Evolutionary conservation across 1,140 invertebrate genomes (phyloP).

Genomic region (Conus ventricosus): DNA sequence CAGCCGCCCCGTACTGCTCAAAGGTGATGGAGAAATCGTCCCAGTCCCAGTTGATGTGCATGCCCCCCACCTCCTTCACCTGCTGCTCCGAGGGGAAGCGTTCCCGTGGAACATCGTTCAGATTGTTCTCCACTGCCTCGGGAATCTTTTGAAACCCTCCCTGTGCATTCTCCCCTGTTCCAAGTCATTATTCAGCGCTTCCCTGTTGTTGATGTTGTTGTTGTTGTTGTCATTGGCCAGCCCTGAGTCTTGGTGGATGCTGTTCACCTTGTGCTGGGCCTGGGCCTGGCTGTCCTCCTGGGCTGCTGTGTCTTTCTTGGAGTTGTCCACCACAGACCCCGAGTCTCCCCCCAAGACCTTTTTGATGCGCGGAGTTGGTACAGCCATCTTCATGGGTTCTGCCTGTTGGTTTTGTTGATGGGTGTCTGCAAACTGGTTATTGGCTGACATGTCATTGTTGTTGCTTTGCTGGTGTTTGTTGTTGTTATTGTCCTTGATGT

Average conservation of each 20-base stretch:
- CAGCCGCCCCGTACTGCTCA: slow-evolving; percentile 65
- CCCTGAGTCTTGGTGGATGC: not conserved
- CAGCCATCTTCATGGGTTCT: not conserved
- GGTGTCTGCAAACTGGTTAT: not conserved
- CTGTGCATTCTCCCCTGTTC: not conserved
- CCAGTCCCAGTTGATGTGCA: slow-evolving; percentile 68
- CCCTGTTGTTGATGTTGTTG: slow-evolving; percentile 18
- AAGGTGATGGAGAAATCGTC: slow-evolving; percentile 68
- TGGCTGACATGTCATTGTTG: not conserved
- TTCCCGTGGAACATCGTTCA: not conserved
- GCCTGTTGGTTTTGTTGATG: not conserved
- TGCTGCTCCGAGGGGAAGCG: slow-evolving; percentile 27
- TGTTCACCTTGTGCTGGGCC: not conserved
- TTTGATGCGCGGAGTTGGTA: not conserved
- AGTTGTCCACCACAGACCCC: not conserved
- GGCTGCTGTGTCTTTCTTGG: not conserved
- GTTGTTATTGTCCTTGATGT: slow-evolving; percentile 21
- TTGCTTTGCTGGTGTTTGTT: not conserved
- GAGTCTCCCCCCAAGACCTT: not conserved
- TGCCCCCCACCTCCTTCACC: slow-evolving; percentile 38
- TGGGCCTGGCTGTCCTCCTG: not conserved
- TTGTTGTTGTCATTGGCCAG: slow-evolving; percentile 15
- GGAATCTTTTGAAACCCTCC: not conserved
- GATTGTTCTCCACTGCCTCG: slow-evolving; percentile 7
- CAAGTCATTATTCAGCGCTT: not conserved